A percentile compares a stretch with the other conserved stretches of the same genome.
phyloP scores from a whole-genome alignment of 2,888 invertebrate species.

The Euphydryas editha region DNA sequence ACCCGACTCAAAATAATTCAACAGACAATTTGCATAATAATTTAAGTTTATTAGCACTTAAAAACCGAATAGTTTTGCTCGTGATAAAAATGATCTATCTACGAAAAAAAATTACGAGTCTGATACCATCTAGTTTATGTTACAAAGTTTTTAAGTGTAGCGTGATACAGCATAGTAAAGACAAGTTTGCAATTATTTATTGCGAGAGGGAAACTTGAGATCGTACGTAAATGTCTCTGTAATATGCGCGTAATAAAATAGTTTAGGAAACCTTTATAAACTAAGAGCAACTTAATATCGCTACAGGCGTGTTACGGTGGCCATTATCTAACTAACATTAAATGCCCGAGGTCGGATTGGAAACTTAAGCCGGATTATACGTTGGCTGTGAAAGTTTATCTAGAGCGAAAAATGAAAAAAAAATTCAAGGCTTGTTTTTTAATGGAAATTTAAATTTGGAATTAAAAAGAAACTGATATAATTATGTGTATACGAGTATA shows the following conservation, averaged over 20 bases:
- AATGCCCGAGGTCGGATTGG: constrained; percentile 27
- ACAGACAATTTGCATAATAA: neutral
- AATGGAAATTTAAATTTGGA: neutral
- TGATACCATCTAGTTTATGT: constrained; percentile 23
- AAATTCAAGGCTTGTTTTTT: neutral
- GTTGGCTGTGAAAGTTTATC: constrained; percentile 26
- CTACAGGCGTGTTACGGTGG: constrained; percentile 27
- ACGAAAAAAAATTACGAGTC: constrained; percentile 6
- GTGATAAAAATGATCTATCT: constrained; percentile 31
- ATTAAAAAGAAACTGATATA: too few relatives aligned
- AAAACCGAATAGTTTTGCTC: neutral
- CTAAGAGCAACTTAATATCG: constrained; percentile 23
- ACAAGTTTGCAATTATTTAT: constrained; percentile 22
- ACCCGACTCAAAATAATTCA: neutral
- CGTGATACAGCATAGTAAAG: constrained; percentile 22
- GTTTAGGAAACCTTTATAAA: constrained; percentile 28
- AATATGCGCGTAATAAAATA: constrained; percentile 27
- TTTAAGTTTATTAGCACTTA: neutral
- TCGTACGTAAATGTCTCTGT: constrained; percentile 21
- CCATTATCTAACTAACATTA: constrained; percentile 32
- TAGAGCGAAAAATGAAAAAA: constrained; percentile 24
- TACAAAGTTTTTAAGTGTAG: constrained; percentile 18
- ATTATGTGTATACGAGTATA: too few relatives aligned
- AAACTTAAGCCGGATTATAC: constrained; percentile 33
- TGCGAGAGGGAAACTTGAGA: constrained; percentile 11